These are phyloP conservation scores for Venustaconcha ellipsiformis DNA, from an alignment of 1,140 invertebrate genomes.

Conservation along the genomic window DNA sequence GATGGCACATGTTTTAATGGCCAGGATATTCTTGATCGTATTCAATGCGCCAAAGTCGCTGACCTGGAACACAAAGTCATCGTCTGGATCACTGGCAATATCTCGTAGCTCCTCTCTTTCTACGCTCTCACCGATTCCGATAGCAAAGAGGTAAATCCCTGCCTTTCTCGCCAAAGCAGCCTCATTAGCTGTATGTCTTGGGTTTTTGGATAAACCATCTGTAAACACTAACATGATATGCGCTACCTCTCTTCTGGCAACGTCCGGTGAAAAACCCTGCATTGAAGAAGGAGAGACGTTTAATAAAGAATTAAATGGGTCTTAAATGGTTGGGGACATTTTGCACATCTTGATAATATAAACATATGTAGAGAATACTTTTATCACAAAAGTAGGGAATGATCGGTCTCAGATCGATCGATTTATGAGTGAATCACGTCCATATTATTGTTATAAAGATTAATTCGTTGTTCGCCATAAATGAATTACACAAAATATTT, in stretches of 20 bases:
- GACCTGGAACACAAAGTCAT: conserved; percentile 53
- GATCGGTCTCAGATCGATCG: too few species aligned
- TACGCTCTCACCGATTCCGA: conserved; percentile 58
- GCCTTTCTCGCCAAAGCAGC: conserved; percentile 45
- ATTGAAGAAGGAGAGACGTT: too few species aligned
- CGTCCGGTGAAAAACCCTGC: conserved; percentile 22
- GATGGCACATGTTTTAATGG: conserved; percentile 32
- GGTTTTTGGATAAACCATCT: conserved; percentile 55
- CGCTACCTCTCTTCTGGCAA: conserved; percentile 39
- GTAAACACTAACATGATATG: conserved; percentile 54
- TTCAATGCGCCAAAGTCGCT: conserved; percentile 43
- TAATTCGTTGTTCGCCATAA: too few species aligned
- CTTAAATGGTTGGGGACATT: too few species aligned
- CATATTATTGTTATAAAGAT: too few species aligned
- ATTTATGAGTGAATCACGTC: too few species aligned
- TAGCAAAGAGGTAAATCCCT: conserved; percentile 55
- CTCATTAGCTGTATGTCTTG: conserved; percentile 39
- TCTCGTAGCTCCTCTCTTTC: conserved; percentile 49
- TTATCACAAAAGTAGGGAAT: too few species aligned
- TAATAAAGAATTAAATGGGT: too few species aligned
- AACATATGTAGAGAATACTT: too few species aligned
- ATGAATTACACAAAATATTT: too few species aligned
- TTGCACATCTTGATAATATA: too few species aligned
- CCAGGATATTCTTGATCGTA: conserved; percentile 46
- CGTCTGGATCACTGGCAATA: conserved; percentile 57